Base-by-base conservation (phyloP, 2,888 invertebrate genomes). In the Sussaba pulchella region DNA sequence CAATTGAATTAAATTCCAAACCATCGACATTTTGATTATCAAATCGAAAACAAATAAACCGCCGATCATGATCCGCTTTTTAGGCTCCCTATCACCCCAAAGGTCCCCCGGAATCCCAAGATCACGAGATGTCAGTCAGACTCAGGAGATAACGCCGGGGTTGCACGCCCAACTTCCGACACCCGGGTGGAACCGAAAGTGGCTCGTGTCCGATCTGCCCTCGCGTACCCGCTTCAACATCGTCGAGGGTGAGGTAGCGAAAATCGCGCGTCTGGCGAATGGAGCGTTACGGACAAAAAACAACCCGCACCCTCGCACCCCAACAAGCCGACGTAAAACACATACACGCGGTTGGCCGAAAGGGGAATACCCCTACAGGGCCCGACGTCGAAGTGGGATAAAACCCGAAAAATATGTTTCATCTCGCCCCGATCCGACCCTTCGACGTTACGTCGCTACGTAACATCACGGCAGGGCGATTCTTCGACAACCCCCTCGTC, bases 221-320 rank as follows among this genome's bases (percentile, higher is more conserved):
- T 90, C 89, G 91, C 86, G 90, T 89, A 87, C 87, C 88, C 88
- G 88, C 87, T 86, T 71, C 52, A 36, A 90, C 90, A 90, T 88
- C 87, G 89, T 89, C 89, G 89, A 85, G 86, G 87, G 84, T 85
- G 78, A 61, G 41, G 39, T 17, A 81, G 78, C 81, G 21, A 39
- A 4, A 47, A 45, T 41, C 41, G 36, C 3, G 52, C 45, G 31
- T 21, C 6, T 61, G 59, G 31, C 19, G 52, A 31, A 71, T 52
- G 21, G n/a, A n/a, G n/a, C n/a, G n/a, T n/a, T n/a, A n/a, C n/a
- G 52, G 52, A 71, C 43, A 67, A 66, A 82, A 78, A 81, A 36
- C 61, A 84, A 84, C 75, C 82, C 78, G 61, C 83, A 83, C 83
- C 85, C 82, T 84, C 82, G n/a, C n/a, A n/a, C n/a, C n/a, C n/a